Evolutionary conservation across 2,797 vertebrate species (phyloP).

Genomic region (Oreochromis grahami): DNA sequence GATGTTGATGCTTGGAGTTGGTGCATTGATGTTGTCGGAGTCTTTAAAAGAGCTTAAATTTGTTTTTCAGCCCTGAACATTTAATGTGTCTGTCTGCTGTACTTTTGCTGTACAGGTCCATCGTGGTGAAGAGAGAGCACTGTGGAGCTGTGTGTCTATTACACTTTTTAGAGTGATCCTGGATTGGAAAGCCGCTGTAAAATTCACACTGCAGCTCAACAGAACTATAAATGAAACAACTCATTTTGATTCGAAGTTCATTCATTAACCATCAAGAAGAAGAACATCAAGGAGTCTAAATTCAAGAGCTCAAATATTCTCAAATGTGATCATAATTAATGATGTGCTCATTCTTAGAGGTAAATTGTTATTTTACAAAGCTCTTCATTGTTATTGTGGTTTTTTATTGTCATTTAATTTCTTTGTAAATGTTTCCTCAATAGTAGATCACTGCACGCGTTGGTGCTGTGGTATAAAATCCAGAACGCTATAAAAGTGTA

Average conservation of each 20-base stretch:
- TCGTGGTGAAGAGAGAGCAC: background rate
- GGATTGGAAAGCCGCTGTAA: background rate
- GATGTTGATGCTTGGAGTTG: background rate
- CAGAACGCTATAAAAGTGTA: background rate
- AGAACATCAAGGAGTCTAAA: too few relatives aligned
- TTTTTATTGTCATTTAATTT: background rate
- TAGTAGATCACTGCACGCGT: background rate
- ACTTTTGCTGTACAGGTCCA: background rate
- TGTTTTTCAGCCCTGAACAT: background rate
- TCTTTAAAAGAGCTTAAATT: background rate
- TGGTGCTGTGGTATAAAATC: background rate
- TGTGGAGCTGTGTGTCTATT: background rate
- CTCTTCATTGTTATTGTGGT: accelerated
- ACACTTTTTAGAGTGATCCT: background rate
- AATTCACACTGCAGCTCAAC: background rate
- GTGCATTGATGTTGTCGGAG: background rate
- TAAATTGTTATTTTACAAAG: background rate
- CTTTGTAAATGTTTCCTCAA: background rate
- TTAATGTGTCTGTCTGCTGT: background rate
- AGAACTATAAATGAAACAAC: background rate
- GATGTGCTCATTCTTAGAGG: accelerated
- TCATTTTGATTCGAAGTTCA: background rate
- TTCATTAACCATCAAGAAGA: too few relatives aligned
- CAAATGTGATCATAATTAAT: background rate
- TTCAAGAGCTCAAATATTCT: background rate